Percentiles rank a stretch among this genome's conserved stretches.
Conservation (phyloP, 1,140 invertebrate species). For the Rhagoletis pomonella region DNA sequence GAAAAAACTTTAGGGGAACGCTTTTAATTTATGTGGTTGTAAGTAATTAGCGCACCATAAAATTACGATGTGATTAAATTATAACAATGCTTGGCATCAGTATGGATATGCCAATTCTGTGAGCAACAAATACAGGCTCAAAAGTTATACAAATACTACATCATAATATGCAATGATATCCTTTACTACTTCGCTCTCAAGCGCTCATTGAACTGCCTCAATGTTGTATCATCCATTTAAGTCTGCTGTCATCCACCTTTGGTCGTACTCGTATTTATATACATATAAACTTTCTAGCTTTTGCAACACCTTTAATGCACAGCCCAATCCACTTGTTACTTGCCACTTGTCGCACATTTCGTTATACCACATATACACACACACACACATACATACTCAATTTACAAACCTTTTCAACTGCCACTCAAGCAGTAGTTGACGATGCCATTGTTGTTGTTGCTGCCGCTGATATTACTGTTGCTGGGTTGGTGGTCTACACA, state of each 20-base stretch:
- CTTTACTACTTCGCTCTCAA: not conserved
- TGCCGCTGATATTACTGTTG: not conserved
- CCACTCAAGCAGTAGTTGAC: not conserved
- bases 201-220: not conserved
- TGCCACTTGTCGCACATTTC: constrained; percentile 23
- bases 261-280: not conserved
- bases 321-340: constrained; percentile 28
- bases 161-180: constrained; percentile 1
- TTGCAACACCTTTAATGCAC: not conserved
- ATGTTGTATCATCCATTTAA: constrained; percentile 17
- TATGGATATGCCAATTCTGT: too few species aligned
- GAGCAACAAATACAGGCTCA: not conserved
- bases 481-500: constrained; percentile 9
- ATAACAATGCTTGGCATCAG: not conserved
- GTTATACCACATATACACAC: not conserved
- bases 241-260: not conserved
- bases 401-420: not conserved
- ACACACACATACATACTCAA: not conserved
- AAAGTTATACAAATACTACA: too few species aligned
- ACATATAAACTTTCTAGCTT: not conserved
- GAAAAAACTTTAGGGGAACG: too few species aligned
- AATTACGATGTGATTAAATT: constrained; percentile 1
- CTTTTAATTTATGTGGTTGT: not conserved
- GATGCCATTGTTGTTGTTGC: not conserved
- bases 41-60: not conserved